Evolutionary conservation across 53 echinoderm and acorn worm species (phyloP), one percentile per base, ranked within the genome.

Genomic region (Antedon mediterranea): DNA sequence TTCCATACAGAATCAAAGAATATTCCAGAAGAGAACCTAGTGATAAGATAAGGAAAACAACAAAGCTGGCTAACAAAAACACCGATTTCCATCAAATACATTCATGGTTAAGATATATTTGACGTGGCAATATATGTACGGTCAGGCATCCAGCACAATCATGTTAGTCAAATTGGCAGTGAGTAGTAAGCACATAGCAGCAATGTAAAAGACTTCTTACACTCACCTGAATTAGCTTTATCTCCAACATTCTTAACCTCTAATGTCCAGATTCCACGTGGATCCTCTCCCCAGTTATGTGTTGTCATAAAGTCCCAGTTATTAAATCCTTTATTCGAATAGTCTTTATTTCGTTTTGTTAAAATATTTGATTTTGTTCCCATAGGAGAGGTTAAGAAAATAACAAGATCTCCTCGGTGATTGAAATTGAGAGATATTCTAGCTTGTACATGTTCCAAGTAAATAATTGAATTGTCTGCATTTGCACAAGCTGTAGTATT

Each of bases 391-490:
- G 76, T 76, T 14, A 76, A 33, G 34, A 33, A 76, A 9, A 76
- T 76, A 33, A 33, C 76, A 4, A 76, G 76, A 76, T 76, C 76
- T 11, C 76, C 76, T 15, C 76, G 76, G 32, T 4, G 6, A n/a
- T 33, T 31, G 76, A 33, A 33, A 33, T 32, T 32, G 11, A 76
- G 4, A 3, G 76, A 33, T 29, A 76, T 7, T 23, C 32, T 76
- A 0, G 76, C 76, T 28, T 76, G 76, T 4, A 76, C 76, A 34
- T 76, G 76, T 23, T 76, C 76, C 26, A 76, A 34, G 76, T 76
- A 76, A 18, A 32, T 34, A 11, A 76, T 76, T 27, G 32, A 18
- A 23, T 76, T 76, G 9, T 9, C 34, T 5, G 32, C 8, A 33
- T 33, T 28, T 28, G 23, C 28, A 28, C 76, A 76, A 7, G 34